Evolutionary conservation across 2,888 invertebrate species (phyloP), one percentile per base, ranked within the genome.

Genomic region (Calliphora vomitoria): DNA sequence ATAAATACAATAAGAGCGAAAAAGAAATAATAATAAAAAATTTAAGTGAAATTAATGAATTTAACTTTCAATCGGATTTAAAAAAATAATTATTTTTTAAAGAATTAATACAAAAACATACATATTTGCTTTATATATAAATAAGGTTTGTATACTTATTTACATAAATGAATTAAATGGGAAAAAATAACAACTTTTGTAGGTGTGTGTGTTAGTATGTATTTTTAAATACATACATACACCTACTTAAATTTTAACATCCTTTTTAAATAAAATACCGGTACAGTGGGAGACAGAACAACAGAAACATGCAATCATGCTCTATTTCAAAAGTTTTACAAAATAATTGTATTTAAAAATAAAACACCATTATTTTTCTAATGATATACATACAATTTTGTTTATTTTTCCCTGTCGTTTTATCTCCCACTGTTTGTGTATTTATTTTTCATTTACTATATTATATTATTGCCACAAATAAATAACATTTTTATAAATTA

Each of bases 1-100:
- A 50, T 35, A 78, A 58, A 75, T 35, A 85, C 41, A 64, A 69
- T 58, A 74, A 8, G 15, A 47, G 38, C 15, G 47, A 44, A 72
- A 64, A 60, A 66, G 4, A 10, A 60, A 47, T 47, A 68, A 8
- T 25, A 81, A 69, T 35, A 80, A 75, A 75, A 75, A 85, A 66
- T 53, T 76, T 11, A 68, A 84, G 60, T 71, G 18, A 85, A 84
- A 82, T 75, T 82, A 88, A 88, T 86, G 69, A 82, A 81, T 86
- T 84, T 82, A 80, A 86, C 75, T 75, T 75, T 58, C 60, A 85
- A 78, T 84, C 44, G 53, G 25, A 60, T 69, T 64, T 72, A 44
- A 15, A 66, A 83, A 69, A 47, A 74, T 50, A 35, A 58, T 47
- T 35, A 75, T 68, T 68, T 64, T 64, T 64, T 53, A 69, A 18